Evolutionary conservation across 2,797 vertebrate species (phyloP), one percentile per base, ranked within the genome.

Genomic region (Echiichthys vipera): DNA sequence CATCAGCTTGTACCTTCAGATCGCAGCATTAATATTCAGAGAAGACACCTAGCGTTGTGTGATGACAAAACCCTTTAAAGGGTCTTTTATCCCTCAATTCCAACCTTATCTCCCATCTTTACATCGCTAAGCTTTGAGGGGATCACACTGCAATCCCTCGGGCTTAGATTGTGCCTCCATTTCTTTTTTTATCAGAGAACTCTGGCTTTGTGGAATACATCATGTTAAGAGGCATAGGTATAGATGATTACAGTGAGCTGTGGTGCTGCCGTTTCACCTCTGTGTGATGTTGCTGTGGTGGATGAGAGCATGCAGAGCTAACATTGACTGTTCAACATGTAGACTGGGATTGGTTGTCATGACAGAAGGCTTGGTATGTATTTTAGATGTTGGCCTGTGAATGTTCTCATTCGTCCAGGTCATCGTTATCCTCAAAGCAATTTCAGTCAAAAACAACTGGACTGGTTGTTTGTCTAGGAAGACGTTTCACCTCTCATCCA

Each of bases 91-190:
- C 84, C 84, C 65, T 54, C 85, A 88, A 82, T 89, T 87, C 80
- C 87, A 77, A 36, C 56, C 84, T 87, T 90, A 92, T 90, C 86
- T 80, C 43, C 76, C 69, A 91, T 90, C 87, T 88, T 85, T 88
- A 88, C 87, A 84, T 88, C 71, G 24, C 80, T 77, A 64, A 87
- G 86, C 88, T 89, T 84, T 84, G 65, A 77, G 63, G 74, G 76
- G 87, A 91, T 93, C 88, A 87, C 68, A 40, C 68, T 30, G 76
- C 81, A 90, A 87, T 90, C 84, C 84, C 66, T 39, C 50, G 12
- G 57, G 83, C 86, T 91, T 88, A 83, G 74, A 73, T 87, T 86
- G 74, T 63, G 18, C 71, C 59, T 77, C 71, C 50, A 57, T 75
- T 89, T n/a, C n/a, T n/a, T n/a, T n/a, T 89, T 90, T 87, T 79